phyloP scores from a whole-genome alignment of 2,797 vertebrate genomes.

The Anguilla anguilla region DNA sequence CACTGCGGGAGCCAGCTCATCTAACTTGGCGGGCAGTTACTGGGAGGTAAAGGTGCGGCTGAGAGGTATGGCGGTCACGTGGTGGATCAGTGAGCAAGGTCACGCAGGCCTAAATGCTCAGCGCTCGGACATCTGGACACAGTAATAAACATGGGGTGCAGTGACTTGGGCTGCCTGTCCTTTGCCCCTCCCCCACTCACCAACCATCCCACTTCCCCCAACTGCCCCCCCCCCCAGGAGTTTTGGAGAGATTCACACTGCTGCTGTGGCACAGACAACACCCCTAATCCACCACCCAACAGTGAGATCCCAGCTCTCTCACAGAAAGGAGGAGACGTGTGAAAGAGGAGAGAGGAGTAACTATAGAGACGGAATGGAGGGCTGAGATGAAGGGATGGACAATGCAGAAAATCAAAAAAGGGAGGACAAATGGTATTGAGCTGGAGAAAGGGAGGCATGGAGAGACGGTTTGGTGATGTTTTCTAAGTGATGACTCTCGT shows the following conservation, averaged over 20 bases:
- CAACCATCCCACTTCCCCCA: conserved; percentile 31
- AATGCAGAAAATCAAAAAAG: conserved; percentile 33
- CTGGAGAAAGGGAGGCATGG: conserved; percentile 16
- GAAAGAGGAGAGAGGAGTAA: conserved; percentile 28
- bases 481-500: neutral
- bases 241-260: conserved; percentile 23
- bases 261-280: conserved; percentile 14
- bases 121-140: neutral
- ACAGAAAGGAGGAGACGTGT: conserved; percentile 30
- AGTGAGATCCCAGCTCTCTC: conserved; percentile 65
- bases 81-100: neutral
- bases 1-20: neutral
- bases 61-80: neutral
- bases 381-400: conserved; percentile 48
- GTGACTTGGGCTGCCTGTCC: neutral
- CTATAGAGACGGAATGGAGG: neutral
- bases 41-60: conserved; percentile 16
- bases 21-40: neutral
- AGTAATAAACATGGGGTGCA: neutral
- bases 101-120: neutral
- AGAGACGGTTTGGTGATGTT: neutral
- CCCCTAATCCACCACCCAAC: conserved; percentile 27
- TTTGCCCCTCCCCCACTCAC: conserved; percentile 14
- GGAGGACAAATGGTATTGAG: conserved; percentile 12
- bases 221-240: neutral